Evolutionary conservation across 2,113 vertebrate species (phyloP).

Genomic region (Phrynocephalus versicolor): DNA sequence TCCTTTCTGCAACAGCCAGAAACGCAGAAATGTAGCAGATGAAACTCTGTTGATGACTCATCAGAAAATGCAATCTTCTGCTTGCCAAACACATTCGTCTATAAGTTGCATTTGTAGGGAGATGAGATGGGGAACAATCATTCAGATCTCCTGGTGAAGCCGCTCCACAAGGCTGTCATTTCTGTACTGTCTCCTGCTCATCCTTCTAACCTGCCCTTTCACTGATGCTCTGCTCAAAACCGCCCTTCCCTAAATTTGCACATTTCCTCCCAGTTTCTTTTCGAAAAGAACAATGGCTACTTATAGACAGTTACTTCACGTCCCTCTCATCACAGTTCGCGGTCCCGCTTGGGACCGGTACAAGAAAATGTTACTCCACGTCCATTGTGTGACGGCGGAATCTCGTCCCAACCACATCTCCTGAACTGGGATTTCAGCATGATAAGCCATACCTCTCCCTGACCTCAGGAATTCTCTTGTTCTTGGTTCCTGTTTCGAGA

Average conservation of each 20-base stretch:
- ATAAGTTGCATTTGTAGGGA: not conserved
- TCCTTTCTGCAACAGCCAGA: not conserved
- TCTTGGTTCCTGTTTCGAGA: too few species aligned
- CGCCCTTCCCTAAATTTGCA: not conserved
- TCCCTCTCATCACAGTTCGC: too few species aligned
- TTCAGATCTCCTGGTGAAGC: not conserved
- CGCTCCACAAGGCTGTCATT: not conserved
- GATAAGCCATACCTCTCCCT: too few species aligned
- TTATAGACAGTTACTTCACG: too few species aligned
- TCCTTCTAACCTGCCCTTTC: not conserved
- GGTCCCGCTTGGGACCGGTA: too few species aligned
- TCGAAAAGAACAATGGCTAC: too few species aligned
- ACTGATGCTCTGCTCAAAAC: not conserved
- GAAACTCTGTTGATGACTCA: not conserved
- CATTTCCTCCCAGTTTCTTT: not conserved
- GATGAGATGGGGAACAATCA: not conserved
- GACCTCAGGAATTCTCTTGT: too few species aligned
- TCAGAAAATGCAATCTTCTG: not conserved
- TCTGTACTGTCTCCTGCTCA: not conserved
- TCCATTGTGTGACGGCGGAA: too few species aligned
- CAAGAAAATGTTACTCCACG: too few species aligned
- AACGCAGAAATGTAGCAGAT: not conserved
- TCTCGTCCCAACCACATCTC: too few species aligned
- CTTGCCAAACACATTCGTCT: not conserved
- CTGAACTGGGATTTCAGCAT: too few species aligned